Evolutionary conservation across 2,113 vertebrate genomes (phyloP).

Genomic region (Scomber colias): DNA sequence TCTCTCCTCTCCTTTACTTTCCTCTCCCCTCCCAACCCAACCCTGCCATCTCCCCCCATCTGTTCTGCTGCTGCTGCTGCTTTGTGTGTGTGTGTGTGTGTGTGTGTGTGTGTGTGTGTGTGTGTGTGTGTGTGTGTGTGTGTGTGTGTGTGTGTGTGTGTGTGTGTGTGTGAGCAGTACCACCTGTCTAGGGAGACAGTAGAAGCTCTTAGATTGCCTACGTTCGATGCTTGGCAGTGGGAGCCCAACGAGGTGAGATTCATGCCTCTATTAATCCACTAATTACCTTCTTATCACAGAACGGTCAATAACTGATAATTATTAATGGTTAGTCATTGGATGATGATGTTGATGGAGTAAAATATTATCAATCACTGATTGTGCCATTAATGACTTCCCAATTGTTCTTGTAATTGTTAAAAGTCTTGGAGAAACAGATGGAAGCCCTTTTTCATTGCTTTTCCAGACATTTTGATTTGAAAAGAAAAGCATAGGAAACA

Average conservation of each 20-base stretch:
- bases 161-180: constrained; percentile 84
- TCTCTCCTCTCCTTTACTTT: constrained; percentile 45
- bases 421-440: neutral
- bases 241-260: constrained; percentile 93
- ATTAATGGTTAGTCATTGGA: neutral
- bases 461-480: neutral
- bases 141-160: constrained; percentile 57
- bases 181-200: constrained; percentile 94
- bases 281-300: neutral
- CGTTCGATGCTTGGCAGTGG: constrained; percentile 97
- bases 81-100: constrained; percentile 51
- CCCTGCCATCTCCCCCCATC: neutral
- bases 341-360: too few relatives aligned
- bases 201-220: constrained; percentile 91
- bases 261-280: neutral
- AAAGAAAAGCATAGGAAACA: too few relatives aligned
- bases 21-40: constrained; percentile 8
- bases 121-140: constrained; percentile 45
- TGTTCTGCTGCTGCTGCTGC: constrained; percentile 8
- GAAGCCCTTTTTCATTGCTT: too few relatives aligned
- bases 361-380: neutral
- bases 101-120: constrained; percentile 57
- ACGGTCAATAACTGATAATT: neutral
- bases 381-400: neutral
- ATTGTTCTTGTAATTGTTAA: neutral